Conservation (phyloP, 2,888 invertebrate genomes). For the Augochlorella aurata region DNA sequence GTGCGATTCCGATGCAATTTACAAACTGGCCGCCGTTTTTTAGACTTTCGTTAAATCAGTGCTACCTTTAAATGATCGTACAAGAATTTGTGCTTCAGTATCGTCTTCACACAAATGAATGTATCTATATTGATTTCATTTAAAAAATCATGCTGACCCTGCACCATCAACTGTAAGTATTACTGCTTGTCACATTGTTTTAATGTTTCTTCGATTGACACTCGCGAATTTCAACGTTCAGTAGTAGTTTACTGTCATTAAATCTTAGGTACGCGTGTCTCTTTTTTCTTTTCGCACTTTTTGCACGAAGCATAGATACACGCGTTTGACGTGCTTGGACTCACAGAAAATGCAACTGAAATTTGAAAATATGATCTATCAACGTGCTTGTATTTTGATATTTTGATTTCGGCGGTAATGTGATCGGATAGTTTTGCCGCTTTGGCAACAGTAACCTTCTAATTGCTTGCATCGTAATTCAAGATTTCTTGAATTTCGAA, state of each 20-base stretch:
- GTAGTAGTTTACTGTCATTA: slow-evolving; percentile 11
- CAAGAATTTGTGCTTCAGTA: slow-evolving; percentile 46
- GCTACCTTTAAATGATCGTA: slow-evolving; percentile 49
- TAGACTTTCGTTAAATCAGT: slow-evolving; percentile 38
- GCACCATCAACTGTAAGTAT: slow-evolving; percentile 67
- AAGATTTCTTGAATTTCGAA: background rate
- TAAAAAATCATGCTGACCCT: slow-evolving; percentile 66
- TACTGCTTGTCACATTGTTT: slow-evolving; percentile 15
- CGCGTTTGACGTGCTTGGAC: slow-evolving; percentile 14
- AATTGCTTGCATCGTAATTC: background rate
- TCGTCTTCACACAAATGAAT: slow-evolving; percentile 60
- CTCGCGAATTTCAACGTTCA: background rate
- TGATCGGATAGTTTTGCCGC: background rate
- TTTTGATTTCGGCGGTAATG: slow-evolving; percentile 5
- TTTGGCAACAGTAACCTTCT: background rate
- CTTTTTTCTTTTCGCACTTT: background rate
- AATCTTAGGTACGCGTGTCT: slow-evolving; percentile 17
- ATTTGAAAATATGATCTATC: background rate
- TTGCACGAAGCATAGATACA: slow-evolving; percentile 2
- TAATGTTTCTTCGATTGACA: slow-evolving; percentile 25
- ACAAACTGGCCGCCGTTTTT: slow-evolving; percentile 7
- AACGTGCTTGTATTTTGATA: background rate
- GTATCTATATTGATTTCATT: slow-evolving; percentile 54
- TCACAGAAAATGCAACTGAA: slow-evolving; percentile 22
- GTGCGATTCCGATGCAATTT: slow-evolving; percentile 34